Percentiles rank a stretch among this genome's conserved stretches.
Evolutionary conservation across 2,113 vertebrate genomes (phyloP).

Genomic region (Channa maculata): DNA sequence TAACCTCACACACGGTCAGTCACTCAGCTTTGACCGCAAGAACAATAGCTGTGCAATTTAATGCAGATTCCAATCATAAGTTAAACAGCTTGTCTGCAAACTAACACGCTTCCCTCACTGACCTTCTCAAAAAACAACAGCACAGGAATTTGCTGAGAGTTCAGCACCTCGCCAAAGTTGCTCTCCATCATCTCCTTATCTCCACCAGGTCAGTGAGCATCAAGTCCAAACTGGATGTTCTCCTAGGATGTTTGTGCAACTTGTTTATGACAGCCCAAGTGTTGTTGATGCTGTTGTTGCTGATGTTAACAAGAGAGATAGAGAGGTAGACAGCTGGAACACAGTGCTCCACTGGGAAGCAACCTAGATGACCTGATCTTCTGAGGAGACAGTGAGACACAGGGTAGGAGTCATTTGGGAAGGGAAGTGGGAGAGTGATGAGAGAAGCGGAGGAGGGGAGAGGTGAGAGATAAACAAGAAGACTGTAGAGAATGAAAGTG

Average conservation of each 20-base stretch:
- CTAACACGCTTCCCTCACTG: conserved; percentile 25
- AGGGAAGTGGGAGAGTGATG: conserved; percentile 2
- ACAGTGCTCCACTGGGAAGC: conserved; percentile 44
- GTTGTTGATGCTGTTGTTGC: conserved; percentile 66
- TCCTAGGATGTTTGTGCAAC: conserved; percentile 76
- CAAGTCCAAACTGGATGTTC: conserved; percentile 64
- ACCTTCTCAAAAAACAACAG: conserved; percentile 45
- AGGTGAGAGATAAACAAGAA: conserved; percentile 45
- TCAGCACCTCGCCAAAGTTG: conserved; percentile 47
- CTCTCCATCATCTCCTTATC: conserved; percentile 71
- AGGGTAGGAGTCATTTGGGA: conserved; percentile 18
- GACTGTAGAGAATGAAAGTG: conserved; percentile 5
- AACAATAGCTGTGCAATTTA: conserved; percentile 41
- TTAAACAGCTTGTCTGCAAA: conserved; percentile 44
- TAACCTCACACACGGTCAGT: conserved; percentile 17
- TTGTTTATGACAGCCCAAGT: conserved; percentile 80
- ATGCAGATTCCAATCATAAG: conserved; percentile 42
- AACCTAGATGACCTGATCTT: conserved; percentile 53
- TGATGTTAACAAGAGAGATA: conserved; percentile 65
- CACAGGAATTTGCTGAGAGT: conserved; percentile 54
- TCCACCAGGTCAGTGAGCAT: conserved; percentile 65
- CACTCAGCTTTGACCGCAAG: conserved; percentile 34
- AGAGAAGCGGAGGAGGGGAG: conserved; percentile 4
- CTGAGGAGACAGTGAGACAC: conserved; percentile 27
- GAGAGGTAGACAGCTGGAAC: conserved; percentile 46